phyloP scores from a whole-genome alignment of 2,888 invertebrate genomes.

The Pterobdella sp. region DNA sequence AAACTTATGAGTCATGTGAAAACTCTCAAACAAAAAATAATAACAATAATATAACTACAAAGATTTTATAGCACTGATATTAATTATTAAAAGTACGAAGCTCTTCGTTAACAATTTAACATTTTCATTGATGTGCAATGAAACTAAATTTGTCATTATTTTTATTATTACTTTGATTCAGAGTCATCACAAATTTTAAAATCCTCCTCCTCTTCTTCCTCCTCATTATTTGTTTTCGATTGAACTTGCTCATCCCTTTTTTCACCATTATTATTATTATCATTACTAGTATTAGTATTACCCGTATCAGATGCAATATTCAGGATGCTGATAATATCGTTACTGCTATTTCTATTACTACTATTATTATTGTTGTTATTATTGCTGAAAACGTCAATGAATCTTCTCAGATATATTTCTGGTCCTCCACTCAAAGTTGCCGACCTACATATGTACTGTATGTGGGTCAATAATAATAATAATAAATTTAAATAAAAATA shows the following conservation, averaged over 20 bases:
- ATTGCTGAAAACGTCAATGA: neutral
- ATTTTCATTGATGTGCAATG: too few relatives aligned
- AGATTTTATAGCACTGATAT: too few relatives aligned
- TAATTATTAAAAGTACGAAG: too few relatives aligned
- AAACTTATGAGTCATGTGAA: too few relatives aligned
- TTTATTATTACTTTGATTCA: too few relatives aligned
- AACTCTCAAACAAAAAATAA: too few relatives aligned
- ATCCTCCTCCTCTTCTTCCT: neutral
- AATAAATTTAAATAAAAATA: neutral
- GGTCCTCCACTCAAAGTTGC: slow-evolving; percentile 67
- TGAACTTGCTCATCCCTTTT: neutral
- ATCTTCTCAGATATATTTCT: slow-evolving; percentile 66
- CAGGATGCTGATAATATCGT: neutral
- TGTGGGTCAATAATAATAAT: neutral
- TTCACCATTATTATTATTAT: neutral
- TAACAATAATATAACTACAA: too few relatives aligned
- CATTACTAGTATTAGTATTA: neutral
- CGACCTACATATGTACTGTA: slow-evolving; percentile 57
- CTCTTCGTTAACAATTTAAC: too few relatives aligned
- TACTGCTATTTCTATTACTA: neutral
- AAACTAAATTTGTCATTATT: too few relatives aligned
- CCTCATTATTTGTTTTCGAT: neutral
- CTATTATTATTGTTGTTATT: neutral
- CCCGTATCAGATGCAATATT: neutral
- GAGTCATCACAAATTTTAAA: too few relatives aligned